Percentiles rank a stretch among this genome's conserved stretches.
These are phyloP conservation scores for Fissipunctia ypsillon DNA, from an alignment of 2,888 invertebrate genomes.

Conservation along the genomic window DNA sequence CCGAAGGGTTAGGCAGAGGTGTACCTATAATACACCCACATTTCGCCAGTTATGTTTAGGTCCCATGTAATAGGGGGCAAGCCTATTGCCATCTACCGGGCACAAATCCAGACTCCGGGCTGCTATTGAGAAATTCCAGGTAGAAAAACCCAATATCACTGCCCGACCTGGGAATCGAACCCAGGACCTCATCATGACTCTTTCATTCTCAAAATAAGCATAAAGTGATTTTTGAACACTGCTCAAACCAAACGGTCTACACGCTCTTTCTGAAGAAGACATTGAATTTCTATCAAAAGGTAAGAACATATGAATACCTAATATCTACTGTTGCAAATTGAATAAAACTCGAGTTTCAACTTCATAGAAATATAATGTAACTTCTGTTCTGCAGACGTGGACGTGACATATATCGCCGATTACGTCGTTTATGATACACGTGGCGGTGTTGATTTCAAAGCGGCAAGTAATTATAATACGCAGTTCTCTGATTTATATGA, in stretches of 20 bases:
- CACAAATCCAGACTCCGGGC: too few relatives aligned
- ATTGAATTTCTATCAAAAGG: conserved; percentile 1
- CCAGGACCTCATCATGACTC: conserved; percentile 62
- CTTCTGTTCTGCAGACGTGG: conserved; percentile 10
- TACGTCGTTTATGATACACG: conserved; percentile 43
- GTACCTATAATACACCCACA: too few relatives aligned
- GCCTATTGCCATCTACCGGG: too few relatives aligned
- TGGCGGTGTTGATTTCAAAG: conserved; percentile 47
- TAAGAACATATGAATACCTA: conserved; percentile 13
- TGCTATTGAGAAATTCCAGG: too few relatives aligned
- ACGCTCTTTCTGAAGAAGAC: background rate
- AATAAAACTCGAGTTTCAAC: conserved; percentile 3
- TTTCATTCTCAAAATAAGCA: conserved; percentile 69
- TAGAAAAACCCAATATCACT: too few relatives aligned
- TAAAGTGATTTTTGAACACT: conserved; percentile 50
- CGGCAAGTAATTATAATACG: conserved; percentile 54
- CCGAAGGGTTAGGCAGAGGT: too few relatives aligned
- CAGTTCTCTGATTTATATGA: conserved; percentile 73
- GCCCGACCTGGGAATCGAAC: too few relatives aligned
- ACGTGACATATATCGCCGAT: conserved; percentile 32
- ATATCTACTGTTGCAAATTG: background rate
- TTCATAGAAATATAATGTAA: conserved; percentile 3
- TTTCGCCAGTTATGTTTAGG: too few relatives aligned
- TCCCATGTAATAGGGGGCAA: too few relatives aligned
- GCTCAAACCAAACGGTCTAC: background rate